These are phyloP conservation scores for Lepus timidus DNA, from an alignment of 2,113 vertebrate species.

Conservation along the genomic window DNA sequence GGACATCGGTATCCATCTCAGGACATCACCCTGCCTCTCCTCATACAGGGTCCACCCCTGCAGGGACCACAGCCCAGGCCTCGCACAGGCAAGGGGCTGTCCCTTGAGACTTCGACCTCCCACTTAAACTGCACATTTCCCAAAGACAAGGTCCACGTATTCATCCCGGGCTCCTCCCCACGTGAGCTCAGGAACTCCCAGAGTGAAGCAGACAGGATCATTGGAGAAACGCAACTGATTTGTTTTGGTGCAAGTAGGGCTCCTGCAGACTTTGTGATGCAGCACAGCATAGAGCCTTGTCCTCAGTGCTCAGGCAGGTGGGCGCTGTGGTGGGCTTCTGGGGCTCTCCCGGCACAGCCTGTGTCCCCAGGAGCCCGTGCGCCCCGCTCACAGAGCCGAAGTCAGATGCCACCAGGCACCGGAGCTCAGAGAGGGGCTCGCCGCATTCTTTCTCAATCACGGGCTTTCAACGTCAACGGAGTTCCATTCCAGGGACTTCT, in stretches of 20 bases:
- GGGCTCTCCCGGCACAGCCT: background rate
- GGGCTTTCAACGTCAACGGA: background rate
- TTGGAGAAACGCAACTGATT: background rate
- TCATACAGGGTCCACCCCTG: background rate
- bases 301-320: background rate
- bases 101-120: background rate
- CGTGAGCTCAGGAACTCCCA: background rate
- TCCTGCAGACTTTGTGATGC: background rate
- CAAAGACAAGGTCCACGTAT: background rate
- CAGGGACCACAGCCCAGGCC: background rate
- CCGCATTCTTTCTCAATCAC: background rate
- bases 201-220: background rate
- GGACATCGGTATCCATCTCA: background rate
- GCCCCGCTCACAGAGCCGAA: background rate
- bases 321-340: fast-evolving
- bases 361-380: fast-evolving
- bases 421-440: background rate
- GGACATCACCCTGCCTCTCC: too few relatives aligned
- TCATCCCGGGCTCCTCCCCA: too few relatives aligned
- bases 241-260: background rate
- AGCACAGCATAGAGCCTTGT: background rate
- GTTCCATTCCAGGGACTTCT: constrained; percentile 14
- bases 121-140: background rate
- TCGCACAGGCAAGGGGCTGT: background rate
- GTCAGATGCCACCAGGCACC: fast-evolving